Evolutionary conservation across 1,140 invertebrate species (phyloP), one percentile per base, ranked within the genome.

Genomic region (Drosophila mayri): DNA sequence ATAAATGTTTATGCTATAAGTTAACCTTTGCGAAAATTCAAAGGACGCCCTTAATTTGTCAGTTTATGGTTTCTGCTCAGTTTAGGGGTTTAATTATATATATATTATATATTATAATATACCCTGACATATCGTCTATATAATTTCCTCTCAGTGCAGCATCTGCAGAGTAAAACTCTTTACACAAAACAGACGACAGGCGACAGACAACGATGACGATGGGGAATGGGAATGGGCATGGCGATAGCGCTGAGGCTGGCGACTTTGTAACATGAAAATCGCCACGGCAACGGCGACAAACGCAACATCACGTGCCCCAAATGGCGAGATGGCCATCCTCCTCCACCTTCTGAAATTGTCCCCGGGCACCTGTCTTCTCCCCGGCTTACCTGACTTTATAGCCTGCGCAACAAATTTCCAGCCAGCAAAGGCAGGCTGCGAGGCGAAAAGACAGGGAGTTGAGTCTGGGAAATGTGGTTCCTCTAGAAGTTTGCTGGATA

Each of bases 251-350:
- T 37, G 63, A 47, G 64, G 35, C 50, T 74, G 81, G 76, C 72
- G 84, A 87, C 83, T 86, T 82, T 87, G 83, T 86, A 86, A 79
- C 83, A 86, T 82, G 83, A 83, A 86, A 87, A 87, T 87, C 84
- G 76, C 83, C 83, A 88, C 84, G 83, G 80, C 76, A 77, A 77
- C 75, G 73, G 57, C 75, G 63, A 77, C 75, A 76, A 77, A 83
- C 79, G 80, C 79, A 87, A 87, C 83, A 87, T 81, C 83, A 87
- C 83, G 82, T 85, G 82, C 63, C 79, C 79, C 63, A 46, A 62
- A 78, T 65, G 77, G 68, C 63, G 25, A 14, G 47, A 52, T 37
- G 61, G 28, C 66, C 61, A 16, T 12, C 44, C 58, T 18, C n/a
- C 55, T 38, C 20, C 22, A 37, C 18, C 16, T 38, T 4, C 9